Conservation (phyloP, 2,797 vertebrate species). For the Arrhamphus sclerolepis region DNA sequence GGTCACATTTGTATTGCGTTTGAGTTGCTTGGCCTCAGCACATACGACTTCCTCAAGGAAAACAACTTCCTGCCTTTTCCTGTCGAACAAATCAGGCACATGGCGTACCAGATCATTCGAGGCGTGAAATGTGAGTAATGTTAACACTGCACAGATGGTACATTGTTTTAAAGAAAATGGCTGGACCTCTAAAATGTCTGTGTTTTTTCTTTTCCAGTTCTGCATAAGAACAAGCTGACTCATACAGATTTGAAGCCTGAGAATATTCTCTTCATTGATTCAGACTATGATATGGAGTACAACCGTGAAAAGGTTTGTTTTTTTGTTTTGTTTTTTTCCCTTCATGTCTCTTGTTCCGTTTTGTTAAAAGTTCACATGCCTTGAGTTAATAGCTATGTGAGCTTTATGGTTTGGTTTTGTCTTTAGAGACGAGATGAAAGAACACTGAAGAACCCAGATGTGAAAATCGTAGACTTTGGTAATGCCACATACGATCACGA, state of each 20-base stretch:
- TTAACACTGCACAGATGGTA: neutral
- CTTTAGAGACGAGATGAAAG: slow-evolving; percentile 91
- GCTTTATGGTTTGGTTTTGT: neutral
- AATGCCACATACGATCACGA: slow-evolving; percentile 97
- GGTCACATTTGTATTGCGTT: slow-evolving; percentile 95
- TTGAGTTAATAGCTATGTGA: neutral
- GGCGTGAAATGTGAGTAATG: slow-evolving; percentile 91
- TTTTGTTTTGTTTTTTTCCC: too few species aligned
- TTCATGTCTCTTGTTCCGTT: too few species aligned
- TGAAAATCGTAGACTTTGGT: slow-evolving; percentile 96
- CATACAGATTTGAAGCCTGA: slow-evolving; percentile 98
- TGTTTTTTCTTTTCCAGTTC: slow-evolving; percentile 78
- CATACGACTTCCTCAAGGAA: slow-evolving; percentile 96
- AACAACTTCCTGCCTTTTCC: slow-evolving; percentile 95
- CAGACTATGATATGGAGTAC: slow-evolving; percentile 90
- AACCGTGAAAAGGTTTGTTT: slow-evolving; percentile 89
- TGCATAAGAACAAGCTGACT: slow-evolving; percentile 95
- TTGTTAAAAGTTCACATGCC: neutral
- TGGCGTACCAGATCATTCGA: slow-evolving; percentile 92
- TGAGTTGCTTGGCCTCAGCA: slow-evolving; percentile 96
- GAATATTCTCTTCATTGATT: slow-evolving; percentile 96
- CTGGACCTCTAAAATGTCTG: slow-evolving; percentile 10
- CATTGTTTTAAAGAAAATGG: neutral
- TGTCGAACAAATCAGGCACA: slow-evolving; percentile 91
- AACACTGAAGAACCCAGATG: slow-evolving; percentile 89